Percentiles rank a stretch among this genome's conserved stretches.
phyloP scores from a whole-genome alignment of 2,888 invertebrate species.

The Molorchus minor region DNA sequence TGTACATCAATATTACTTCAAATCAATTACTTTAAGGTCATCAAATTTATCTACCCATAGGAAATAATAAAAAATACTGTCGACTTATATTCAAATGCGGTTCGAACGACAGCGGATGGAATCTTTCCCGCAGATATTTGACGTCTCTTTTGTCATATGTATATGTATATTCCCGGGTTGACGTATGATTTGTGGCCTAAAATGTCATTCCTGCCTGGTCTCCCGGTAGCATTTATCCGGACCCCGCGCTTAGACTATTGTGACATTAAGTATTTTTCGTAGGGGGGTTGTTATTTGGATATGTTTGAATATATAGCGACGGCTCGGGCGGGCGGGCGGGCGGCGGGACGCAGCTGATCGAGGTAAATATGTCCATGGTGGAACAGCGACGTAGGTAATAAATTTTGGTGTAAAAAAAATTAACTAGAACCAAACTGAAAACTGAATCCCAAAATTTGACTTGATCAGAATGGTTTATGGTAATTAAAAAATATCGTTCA shows the following conservation, averaged over 20 bases:
- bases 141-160: conserved; percentile 51
- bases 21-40: too few species aligned
- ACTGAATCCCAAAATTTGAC: too few species aligned
- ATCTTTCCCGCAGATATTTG: conserved; percentile 44
- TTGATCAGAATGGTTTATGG: too few species aligned
- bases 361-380: conserved; percentile 24
- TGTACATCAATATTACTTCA: too few species aligned
- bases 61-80: too few species aligned
- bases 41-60: too few species aligned
- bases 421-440: too few species aligned
- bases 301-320: conserved; percentile 45
- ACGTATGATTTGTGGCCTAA: conserved; percentile 60
- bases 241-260: conserved; percentile 54
- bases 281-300: conserved; percentile 42
- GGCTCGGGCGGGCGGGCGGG: conserved; percentile 19
- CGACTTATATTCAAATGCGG: neutral
- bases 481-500: too few species aligned
- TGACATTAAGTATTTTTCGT: conserved; percentile 55
- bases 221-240: conserved; percentile 52
- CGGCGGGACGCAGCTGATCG: conserved; percentile 22
- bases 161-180: conserved; percentile 54
- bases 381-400: conserved; percentile 7
- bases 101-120: conserved; percentile 13
- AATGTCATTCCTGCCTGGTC: conserved; percentile 47
- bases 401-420: too few species aligned